phyloP scores from a whole-genome alignment of 2,888 invertebrate species.

The Bombyx huttoni region DNA sequence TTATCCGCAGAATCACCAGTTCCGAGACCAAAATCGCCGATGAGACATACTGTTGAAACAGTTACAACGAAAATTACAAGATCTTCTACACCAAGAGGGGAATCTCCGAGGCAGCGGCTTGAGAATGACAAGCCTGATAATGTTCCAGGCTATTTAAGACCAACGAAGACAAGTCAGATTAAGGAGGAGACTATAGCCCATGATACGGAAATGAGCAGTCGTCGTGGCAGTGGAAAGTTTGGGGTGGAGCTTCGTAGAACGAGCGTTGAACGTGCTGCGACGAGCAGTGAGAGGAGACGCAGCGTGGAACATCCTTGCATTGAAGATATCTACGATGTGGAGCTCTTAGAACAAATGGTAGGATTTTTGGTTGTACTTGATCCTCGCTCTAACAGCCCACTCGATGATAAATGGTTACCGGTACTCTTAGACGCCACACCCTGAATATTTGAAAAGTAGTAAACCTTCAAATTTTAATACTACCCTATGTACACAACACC shows the following conservation, averaged over 20 bases:
- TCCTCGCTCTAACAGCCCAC: not conserved
- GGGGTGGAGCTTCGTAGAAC: conserved; percentile 77
- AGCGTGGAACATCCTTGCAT: conserved; percentile 72
- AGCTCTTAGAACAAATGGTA: conserved; percentile 80
- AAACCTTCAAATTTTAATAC: not conserved
- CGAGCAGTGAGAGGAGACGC: conserved; percentile 58
- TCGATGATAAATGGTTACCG: not conserved
- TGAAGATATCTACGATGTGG: conserved; percentile 81
- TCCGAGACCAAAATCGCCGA: conserved; percentile 33
- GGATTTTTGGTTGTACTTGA: conserved; percentile 29
- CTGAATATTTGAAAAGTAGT: not conserved
- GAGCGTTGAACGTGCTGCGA: conserved; percentile 61
- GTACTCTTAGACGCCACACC: not conserved
- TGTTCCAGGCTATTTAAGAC: conserved; percentile 43
- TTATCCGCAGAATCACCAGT: conserved; percentile 28
- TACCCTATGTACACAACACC: too few relatives aligned
- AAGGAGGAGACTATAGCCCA: conserved; percentile 47
- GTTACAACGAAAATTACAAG: conserved; percentile 30
- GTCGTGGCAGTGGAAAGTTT: conserved; percentile 75
- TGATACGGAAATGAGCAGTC: conserved; percentile 56
- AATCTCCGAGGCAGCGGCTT: conserved; percentile 27
- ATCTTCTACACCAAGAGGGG: conserved; percentile 26
- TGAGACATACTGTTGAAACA: conserved; percentile 26
- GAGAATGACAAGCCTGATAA: conserved; percentile 34
- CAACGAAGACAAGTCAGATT: conserved; percentile 50